A percentile compares a stretch with the other conserved stretches of the same genome.
phyloP scores from a whole-genome alignment of 2,888 invertebrate genomes.

The Drosophila borealis region DNA sequence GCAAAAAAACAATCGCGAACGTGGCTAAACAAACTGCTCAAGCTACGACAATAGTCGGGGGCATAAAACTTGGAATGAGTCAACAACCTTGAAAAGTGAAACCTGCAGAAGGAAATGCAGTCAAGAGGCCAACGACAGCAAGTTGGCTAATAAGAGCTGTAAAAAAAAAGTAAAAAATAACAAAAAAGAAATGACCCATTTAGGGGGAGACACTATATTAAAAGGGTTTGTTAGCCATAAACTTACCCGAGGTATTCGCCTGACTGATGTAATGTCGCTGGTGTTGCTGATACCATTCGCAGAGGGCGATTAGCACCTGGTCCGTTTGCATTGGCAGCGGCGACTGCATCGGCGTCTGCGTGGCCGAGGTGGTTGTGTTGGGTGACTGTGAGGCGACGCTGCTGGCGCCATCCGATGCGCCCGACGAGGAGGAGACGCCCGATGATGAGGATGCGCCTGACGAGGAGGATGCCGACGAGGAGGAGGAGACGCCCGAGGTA shows the following conservation, averaged over 20 bases:
- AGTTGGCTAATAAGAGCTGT: conserved; percentile 41
- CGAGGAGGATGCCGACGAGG: conserved; percentile 47
- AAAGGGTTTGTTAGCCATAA: too few species aligned
- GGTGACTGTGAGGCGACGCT: conserved; percentile 82
- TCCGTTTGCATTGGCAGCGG: conserved; percentile 78
- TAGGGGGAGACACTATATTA: conserved; percentile 6
- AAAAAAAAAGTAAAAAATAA: background rate
- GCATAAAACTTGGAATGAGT: conserved; percentile 38
- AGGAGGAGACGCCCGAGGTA: conserved; percentile 59
- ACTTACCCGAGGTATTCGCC: conserved; percentile 75
- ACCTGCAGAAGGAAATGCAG: conserved; percentile 49
- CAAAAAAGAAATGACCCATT: conserved; percentile 50
- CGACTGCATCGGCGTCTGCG: conserved; percentile 83
- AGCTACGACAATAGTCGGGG: too few species aligned
- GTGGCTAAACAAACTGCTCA: background rate
- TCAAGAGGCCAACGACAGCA: conserved; percentile 37
- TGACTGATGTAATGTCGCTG: conserved; percentile 73
- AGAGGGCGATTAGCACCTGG: conserved; percentile 84
- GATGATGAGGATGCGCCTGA: conserved; percentile 53
- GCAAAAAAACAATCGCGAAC: conserved; percentile 4
- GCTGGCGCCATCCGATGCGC: conserved; percentile 72
- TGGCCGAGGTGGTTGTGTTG: conserved; percentile 83
- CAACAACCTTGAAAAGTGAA: conserved; percentile 69
- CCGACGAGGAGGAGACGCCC: conserved; percentile 55
- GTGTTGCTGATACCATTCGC: conserved; percentile 81